Percentiles rank a stretch among this genome's conserved stretches.
phyloP scores from a whole-genome alignment of 2,797 vertebrate genomes.

The Sparidentex hasta region DNA sequence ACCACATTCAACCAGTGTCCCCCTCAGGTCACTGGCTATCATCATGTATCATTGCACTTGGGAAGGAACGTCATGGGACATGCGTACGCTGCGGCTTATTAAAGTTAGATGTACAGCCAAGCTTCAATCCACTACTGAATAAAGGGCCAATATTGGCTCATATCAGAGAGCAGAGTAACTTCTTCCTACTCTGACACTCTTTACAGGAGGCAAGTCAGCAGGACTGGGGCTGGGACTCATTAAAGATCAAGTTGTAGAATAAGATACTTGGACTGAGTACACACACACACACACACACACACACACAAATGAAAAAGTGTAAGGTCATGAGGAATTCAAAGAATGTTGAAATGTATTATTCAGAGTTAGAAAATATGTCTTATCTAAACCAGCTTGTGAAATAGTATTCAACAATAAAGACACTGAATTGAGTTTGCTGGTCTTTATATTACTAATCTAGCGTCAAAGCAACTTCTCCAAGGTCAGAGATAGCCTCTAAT shows the following conservation, averaged over 20 bases:
- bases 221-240: constrained; percentile 28
- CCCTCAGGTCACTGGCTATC: not conserved
- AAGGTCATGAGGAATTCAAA: not conserved
- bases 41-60: not conserved
- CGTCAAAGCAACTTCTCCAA: constrained; percentile 8
- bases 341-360: not conserved
- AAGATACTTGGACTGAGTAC: not conserved
- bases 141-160: not conserved
- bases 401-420: not conserved
- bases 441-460: not conserved
- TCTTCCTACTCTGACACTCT: not conserved
- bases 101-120: not conserved
- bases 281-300: not conserved
- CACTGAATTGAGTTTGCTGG: not conserved
- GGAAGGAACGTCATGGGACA: not conserved
- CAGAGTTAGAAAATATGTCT: not conserved
- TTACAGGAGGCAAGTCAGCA: not conserved
- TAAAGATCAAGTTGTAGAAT: constrained; percentile 11
- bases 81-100: not conserved
- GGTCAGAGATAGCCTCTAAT: constrained; percentile 27
- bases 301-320: not conserved
- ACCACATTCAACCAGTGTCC: not conserved
- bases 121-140: not conserved
- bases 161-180: not conserved
- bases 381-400: not conserved